Base-by-base conservation (phyloP, 2,888 invertebrate species). In the Periphyllus acericola region DNA sequence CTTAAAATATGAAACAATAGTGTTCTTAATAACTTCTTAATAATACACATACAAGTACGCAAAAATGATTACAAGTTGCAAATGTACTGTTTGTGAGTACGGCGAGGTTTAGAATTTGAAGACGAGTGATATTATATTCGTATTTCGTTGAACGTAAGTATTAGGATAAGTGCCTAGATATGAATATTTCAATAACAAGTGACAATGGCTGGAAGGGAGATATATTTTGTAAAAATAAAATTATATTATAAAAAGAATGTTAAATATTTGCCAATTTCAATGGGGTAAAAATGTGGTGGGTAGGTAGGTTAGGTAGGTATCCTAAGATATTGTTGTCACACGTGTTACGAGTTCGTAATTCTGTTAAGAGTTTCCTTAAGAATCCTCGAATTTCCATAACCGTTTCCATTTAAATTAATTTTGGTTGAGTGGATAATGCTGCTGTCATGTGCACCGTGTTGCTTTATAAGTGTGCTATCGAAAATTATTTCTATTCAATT, bases 361-460 rank as follows among this genome's bases (percentile, higher is more conserved):
- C 46, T 32, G 25, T 36, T 68, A 32, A 0, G 32, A 32, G 71
- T 82, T 82, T 52, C 1, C 52, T 52, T 14, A 32, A 82, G 71
- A 71, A 72, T 82, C 71, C 46, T 71, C 19, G 71, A 82, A 34
- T 52, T 82, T 81, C 81, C 40, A 46, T 36, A 68, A 40, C 40
- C 34, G 25, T 79, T 79, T 60, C 34, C 55, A 29, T 80, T 40
- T 14, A 55, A 79, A 79, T 68, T 29, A n/a, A 29, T 68, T 68
- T 68, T 68, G 40, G 36, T 8, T 34, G 32, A 79, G 78, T 79
- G 52, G 29, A 55, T 34, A 9, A 21, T 25, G 4, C 32, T n/a
- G n/a, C n/a, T n/a, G n/a, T n/a, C 21, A 25, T 32, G 19, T 25
- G 78, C 78, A 78, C 32, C 32, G 25, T 46, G 55, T 52, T 32